These are phyloP conservation scores for Eudorcas thomsonii DNA, from an alignment of 2,113 vertebrate genomes.

Conservation along the genomic window DNA sequence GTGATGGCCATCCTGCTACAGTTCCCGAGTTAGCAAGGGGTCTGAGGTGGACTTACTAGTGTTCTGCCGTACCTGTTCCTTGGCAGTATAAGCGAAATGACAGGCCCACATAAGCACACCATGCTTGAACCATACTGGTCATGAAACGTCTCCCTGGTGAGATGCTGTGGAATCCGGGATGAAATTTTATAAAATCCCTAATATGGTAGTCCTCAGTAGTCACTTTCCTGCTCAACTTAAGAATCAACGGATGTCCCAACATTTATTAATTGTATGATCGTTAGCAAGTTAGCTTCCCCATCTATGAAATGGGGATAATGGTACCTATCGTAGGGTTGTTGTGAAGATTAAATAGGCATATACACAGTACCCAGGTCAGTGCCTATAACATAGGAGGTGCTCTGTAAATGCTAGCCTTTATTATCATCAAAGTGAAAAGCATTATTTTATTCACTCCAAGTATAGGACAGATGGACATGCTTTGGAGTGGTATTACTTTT, in stretches of 20 bases:
- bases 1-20: neutral
- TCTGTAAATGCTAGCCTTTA: neutral
- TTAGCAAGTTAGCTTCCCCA: neutral
- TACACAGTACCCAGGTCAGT: neutral
- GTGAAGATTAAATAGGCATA: neutral
- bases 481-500: neutral
- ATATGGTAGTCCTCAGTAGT: neutral
- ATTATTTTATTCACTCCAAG: neutral
- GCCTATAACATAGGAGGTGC: neutral
- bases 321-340: neutral
- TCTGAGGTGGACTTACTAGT: neutral
- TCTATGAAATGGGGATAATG: neutral
- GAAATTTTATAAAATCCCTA: neutral
- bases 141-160: neutral
- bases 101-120: neutral
- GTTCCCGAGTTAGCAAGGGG: neutral
- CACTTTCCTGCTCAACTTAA: neutral
- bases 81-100: neutral
- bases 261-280: neutral
- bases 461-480: neutral
- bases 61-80: neutral
- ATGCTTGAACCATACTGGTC: neutral
- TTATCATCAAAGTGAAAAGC: neutral
- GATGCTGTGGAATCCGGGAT: neutral
- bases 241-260: neutral